Evolutionary conservation across 2,888 invertebrate genomes (phyloP).

Genomic region (Euspilapteryx auroguttella): DNA sequence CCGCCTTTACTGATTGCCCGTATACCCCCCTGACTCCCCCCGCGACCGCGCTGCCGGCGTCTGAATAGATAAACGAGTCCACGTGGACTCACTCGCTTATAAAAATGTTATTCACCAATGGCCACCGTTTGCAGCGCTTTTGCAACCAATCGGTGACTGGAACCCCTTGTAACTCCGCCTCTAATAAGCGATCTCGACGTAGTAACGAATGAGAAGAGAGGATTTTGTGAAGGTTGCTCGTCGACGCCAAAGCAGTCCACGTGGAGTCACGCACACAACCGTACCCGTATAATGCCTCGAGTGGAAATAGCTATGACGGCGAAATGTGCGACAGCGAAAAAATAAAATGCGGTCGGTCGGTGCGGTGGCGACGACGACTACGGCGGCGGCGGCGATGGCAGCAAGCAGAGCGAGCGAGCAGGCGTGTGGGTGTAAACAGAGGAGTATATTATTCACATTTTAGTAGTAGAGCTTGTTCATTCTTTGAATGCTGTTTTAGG

Average conservation of each 20-base stretch:
- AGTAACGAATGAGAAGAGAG: constrained; percentile 24
- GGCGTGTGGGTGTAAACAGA: constrained; percentile 60
- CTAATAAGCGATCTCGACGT: constrained; percentile 56
- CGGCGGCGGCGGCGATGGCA: constrained; percentile 21
- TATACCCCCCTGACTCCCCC: constrained; percentile 59
- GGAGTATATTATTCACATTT: no score
- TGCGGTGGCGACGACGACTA: no score
- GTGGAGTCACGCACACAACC: constrained; percentile 51
- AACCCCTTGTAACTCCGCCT: constrained; percentile 57
- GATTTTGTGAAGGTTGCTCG: constrained; percentile 37
- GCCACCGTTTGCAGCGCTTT: constrained; percentile 14
- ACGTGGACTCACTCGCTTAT: constrained; percentile 59
- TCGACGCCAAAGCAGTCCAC: constrained; percentile 51
- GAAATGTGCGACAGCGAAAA: constrained; percentile 63
- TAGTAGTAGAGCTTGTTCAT: constrained; percentile 58
- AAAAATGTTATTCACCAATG: constrained; percentile 54
- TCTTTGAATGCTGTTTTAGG: constrained; percentile 61
- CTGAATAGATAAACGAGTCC: constrained; percentile 65
- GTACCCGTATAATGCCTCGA: constrained; percentile 55
- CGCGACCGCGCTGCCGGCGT: constrained; percentile 62
- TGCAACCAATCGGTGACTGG: constrained; percentile 23
- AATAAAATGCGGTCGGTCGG: constrained; percentile 62
- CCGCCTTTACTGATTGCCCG: constrained; percentile 64
- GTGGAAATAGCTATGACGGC: constrained; percentile 63
- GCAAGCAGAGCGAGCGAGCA: constrained; percentile 18